Evolutionary conservation across 2,113 vertebrate species (phyloP).

Genomic region (Galbula dea): DNA sequence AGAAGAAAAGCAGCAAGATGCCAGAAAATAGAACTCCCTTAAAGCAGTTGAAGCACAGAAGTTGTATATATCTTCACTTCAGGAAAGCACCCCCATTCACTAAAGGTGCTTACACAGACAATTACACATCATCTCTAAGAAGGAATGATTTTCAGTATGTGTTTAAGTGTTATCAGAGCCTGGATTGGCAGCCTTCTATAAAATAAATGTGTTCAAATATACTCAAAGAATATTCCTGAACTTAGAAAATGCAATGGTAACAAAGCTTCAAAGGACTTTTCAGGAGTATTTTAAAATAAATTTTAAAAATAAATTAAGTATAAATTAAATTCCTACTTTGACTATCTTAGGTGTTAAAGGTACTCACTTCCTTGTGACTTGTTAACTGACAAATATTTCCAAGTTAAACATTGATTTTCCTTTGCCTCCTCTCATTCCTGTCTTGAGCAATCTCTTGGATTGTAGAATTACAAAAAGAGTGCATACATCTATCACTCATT

Average conservation of each 20-base stretch:
- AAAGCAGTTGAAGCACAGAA: not conserved
- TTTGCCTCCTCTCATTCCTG: conserved; percentile 58
- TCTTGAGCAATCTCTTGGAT: conserved; percentile 40
- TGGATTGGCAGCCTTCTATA: not conserved
- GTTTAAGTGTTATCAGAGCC: not conserved
- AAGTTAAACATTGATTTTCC: conserved; percentile 79
- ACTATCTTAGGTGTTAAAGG: not conserved
- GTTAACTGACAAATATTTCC: conserved; percentile 76
- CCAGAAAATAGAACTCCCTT: not conserved
- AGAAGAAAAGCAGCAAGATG: not conserved
- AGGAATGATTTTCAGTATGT: not conserved
- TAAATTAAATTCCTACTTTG: not conserved
- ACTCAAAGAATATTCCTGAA: not conserved
- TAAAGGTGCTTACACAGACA: not conserved
- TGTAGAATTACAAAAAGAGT: conserved; percentile 18
- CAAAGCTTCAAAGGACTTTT: not conserved
- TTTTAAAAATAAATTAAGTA: not conserved
- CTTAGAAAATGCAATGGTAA: not conserved
- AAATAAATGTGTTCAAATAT: not conserved
- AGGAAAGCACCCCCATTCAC: not conserved
- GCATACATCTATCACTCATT: conserved; percentile 9
- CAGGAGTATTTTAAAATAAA: not conserved
- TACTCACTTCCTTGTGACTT: conserved; percentile 47
- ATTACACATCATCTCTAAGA: not conserved
- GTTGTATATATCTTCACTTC: not conserved